phyloP scores from a whole-genome alignment of 2,888 invertebrate genomes.

The Agonopterix alstromeriana region DNA sequence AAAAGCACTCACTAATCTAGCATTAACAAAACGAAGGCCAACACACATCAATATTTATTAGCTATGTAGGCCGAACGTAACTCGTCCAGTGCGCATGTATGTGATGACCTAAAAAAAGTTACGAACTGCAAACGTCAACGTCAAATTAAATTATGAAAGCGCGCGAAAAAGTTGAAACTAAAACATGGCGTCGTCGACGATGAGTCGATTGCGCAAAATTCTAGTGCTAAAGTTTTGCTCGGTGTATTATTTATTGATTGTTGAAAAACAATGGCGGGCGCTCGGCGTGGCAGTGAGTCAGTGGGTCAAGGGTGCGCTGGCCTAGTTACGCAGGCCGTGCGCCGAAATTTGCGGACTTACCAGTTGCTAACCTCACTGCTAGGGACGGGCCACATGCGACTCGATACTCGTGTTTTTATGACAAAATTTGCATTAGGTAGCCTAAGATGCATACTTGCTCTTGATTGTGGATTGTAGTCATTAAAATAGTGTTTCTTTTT shows the following conservation, averaged over 20 bases:
- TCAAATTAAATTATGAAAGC: constrained; percentile 25
- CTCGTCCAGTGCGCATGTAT: constrained; percentile 17
- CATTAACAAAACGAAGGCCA: constrained; percentile 41
- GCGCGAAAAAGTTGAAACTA: constrained; percentile 43
- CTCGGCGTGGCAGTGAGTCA: constrained; percentile 70
- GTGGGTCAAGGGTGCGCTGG: constrained; percentile 71
- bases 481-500: too few species aligned
- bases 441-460: too few species aligned
- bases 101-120: constrained; percentile 34
- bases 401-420: constrained; percentile 3
- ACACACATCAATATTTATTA: constrained; percentile 41
- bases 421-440: too few species aligned
- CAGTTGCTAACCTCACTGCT: constrained; percentile 61
- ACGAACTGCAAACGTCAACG: constrained; percentile 18
- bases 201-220: constrained; percentile 61
- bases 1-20: constrained; percentile 35
- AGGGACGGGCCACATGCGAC: constrained; percentile 36
- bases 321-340: constrained; percentile 67
- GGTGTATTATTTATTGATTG: constrained; percentile 74
- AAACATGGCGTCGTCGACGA: constrained; percentile 33
- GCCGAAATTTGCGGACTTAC: constrained; percentile 69
- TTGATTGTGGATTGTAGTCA: too few species aligned
- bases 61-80: constrained; percentile 30
- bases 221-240: constrained; percentile 54
- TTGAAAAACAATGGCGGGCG: constrained; percentile 73